phyloP scores from a whole-genome alignment of 1,140 invertebrate genomes.

The Globodera ellingtonae region DNA sequence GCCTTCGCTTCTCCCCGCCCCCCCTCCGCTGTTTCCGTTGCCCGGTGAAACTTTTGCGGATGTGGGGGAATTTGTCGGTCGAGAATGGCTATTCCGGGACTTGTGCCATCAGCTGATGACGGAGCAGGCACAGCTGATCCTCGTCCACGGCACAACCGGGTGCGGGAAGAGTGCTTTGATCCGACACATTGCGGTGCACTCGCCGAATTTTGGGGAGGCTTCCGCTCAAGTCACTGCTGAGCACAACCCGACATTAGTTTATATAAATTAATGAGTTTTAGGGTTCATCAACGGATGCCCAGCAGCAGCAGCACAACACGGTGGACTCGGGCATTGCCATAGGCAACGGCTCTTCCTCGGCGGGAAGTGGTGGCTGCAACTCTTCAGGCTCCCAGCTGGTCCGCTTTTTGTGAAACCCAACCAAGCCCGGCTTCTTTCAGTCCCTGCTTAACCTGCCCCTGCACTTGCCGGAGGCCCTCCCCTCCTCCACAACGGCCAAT shows the following conservation, averaged over 20 bases:
- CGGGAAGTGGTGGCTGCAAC: not conserved
- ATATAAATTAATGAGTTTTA: not conserved
- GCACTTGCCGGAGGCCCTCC: not conserved
- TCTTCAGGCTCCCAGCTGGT: constrained; percentile 8
- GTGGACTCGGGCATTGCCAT: constrained; percentile 51
- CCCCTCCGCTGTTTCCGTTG: constrained; percentile 26
- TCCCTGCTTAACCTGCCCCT: constrained; percentile 7
- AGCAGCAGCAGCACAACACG: constrained; percentile 46
- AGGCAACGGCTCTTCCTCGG: not conserved
- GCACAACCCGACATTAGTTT: not conserved
- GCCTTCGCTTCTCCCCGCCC: not conserved
- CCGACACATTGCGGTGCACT: constrained; percentile 38
- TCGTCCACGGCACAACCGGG: constrained; percentile 40
- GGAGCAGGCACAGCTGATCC: constrained; percentile 35
- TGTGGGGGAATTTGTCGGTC: constrained; percentile 36
- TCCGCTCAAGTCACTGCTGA: not conserved
- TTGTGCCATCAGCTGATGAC: constrained; percentile 40
- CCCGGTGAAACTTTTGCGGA: constrained; percentile 12
- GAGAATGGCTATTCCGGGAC: constrained; percentile 54
- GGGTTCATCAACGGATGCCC: too few species aligned
- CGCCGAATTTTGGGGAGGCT: constrained; percentile 28
- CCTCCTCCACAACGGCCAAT: not conserved
- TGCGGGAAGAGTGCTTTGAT: constrained; percentile 46
- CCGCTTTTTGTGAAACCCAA: not conserved
- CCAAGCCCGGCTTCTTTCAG: not conserved